Percentiles rank a stretch among this genome's conserved stretches.
Evolutionary conservation across 37 sponge, comb jelly and placozoan species (phyloP).

Genomic region (Tethya wilhelma): DNA sequence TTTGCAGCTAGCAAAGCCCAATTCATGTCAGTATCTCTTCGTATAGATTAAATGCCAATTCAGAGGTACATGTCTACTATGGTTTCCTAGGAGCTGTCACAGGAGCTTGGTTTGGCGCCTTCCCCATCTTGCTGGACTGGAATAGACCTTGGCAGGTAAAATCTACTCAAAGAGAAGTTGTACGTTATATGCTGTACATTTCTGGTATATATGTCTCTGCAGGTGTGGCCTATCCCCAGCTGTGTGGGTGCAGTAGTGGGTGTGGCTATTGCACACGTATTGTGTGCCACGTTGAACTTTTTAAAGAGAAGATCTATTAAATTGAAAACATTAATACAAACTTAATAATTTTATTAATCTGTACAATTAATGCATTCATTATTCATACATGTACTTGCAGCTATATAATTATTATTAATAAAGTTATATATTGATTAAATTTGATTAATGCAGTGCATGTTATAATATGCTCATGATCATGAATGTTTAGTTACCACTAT

Average conservation of each 20-base stretch:
- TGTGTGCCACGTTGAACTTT: background rate
- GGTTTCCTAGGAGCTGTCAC: slow-evolving; percentile 22
- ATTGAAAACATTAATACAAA: too few relatives aligned
- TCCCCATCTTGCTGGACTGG: slow-evolving; percentile 81
- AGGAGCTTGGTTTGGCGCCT: slow-evolving; percentile 83
- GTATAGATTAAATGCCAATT: too few relatives aligned
- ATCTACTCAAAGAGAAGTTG: background rate
- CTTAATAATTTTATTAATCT: too few relatives aligned
- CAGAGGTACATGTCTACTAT: slow-evolving; percentile 9
- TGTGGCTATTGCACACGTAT: background rate
- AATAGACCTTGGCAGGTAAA: slow-evolving; percentile 84
- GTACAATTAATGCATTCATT: too few relatives aligned
- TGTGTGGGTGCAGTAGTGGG: slow-evolving; percentile 60
- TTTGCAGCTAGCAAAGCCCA: too few relatives aligned
- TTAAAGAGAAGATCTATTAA: background rate
- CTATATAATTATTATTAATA: too few relatives aligned
- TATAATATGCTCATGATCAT: too few relatives aligned
- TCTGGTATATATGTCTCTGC: background rate
- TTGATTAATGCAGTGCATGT: too few relatives aligned
- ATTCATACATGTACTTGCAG: too few relatives aligned
- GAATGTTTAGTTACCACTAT: too few relatives aligned
- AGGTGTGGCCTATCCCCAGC: slow-evolving; percentile 88
- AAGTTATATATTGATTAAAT: too few relatives aligned
- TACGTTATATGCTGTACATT: background rate
- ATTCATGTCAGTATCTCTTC: too few relatives aligned